Conservation (phyloP, 2,797 vertebrate species). For the Lepilemur ruficaudatus region DNA sequence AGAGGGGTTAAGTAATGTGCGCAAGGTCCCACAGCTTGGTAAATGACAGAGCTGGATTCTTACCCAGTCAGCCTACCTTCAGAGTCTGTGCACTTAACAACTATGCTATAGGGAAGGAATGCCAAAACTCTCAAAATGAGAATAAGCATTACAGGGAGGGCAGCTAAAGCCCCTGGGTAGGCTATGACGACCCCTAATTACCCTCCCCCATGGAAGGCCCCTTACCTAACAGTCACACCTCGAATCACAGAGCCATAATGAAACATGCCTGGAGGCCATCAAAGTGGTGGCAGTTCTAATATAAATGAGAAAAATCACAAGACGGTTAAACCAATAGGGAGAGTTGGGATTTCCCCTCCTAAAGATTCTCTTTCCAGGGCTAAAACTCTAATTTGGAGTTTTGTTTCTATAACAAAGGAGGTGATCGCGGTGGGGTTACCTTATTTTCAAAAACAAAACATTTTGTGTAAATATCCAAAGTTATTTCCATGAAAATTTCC, state of each 20-base stretch:
- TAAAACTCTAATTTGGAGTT: not conserved
- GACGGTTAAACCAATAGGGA: not conserved
- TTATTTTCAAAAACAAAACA: constrained; percentile 22
- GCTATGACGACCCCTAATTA: not conserved
- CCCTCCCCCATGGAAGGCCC: too few relatives aligned
- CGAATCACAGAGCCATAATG: not conserved
- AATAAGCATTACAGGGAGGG: not conserved
- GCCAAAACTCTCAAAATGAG: not conserved
- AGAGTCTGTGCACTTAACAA: not conserved
- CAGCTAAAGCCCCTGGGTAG: not conserved
- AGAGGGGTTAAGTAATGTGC: not conserved
- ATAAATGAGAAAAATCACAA: constrained; percentile 21
- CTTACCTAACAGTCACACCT: not conserved
- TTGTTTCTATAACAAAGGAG: not conserved
- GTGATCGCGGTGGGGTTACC: not conserved
- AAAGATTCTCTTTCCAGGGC: not conserved
- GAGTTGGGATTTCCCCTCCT: not conserved
- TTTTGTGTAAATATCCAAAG: not conserved
- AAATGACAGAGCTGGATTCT: not conserved
- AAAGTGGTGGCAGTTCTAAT: not conserved
- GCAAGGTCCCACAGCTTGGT: not conserved
- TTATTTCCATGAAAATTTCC: not conserved
- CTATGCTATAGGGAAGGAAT: not conserved
- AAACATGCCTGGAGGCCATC: not conserved
- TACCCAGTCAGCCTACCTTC: not conserved